Conservation (phyloP, 2,113 vertebrate species). For the Mystacornis crossleyi region DNA sequence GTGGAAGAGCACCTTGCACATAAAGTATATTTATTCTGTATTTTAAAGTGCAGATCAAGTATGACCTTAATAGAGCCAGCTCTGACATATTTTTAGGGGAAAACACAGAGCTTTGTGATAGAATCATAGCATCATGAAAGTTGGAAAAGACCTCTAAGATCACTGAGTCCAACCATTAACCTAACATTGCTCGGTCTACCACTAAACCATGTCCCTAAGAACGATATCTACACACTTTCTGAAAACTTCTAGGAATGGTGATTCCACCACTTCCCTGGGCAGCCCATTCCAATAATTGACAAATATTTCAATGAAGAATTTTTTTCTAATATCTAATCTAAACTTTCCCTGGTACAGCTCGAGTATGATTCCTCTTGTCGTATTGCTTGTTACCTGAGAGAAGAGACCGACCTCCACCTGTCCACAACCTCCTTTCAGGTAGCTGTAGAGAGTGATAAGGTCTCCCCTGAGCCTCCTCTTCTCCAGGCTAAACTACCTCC, state of each 20-base stretch:
- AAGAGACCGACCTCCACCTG: background rate
- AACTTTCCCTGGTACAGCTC: background rate
- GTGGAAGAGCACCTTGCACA: background rate
- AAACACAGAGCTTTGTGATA: background rate
- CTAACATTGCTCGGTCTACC: background rate
- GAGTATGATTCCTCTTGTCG: background rate
- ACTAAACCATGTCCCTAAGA: background rate
- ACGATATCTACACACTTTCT: background rate
- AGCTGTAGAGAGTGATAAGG: background rate
- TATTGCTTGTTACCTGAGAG: background rate
- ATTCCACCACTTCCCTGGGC: background rate
- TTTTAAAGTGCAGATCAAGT: background rate
- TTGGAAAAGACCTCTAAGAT: background rate
- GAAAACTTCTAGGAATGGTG: background rate
- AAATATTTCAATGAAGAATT: background rate
- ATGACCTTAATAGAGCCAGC: background rate
- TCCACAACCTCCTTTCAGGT: background rate
- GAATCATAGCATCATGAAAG: background rate
- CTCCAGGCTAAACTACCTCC: background rate
- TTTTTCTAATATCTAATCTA: background rate
- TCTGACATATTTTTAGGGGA: background rate
- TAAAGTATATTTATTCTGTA: background rate
- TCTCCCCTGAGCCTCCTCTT: background rate
- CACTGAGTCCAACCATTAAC: background rate
- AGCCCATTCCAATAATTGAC: background rate